Evolutionary conservation across 2,797 vertebrate genomes (phyloP).

Genomic region (Microctenopoma stevenorrisi): DNA sequence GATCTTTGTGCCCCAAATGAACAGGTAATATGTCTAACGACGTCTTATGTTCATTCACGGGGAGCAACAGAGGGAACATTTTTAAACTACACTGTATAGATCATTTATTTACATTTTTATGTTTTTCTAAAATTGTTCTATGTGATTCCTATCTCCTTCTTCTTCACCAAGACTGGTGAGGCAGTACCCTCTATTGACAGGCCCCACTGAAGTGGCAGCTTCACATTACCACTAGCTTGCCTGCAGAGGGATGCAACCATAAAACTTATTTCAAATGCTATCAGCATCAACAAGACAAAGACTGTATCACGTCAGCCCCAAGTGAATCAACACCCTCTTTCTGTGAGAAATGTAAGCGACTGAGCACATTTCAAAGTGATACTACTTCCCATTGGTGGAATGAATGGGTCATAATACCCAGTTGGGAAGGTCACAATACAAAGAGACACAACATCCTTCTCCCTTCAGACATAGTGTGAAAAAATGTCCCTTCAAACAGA

Average conservation of each 20-base stretch:
- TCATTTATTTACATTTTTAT: too few species aligned
- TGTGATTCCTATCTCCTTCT: too few species aligned
- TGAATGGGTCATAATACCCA: slow-evolving; percentile 53
- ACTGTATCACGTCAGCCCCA: slow-evolving; percentile 3
- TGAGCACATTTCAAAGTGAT: slow-evolving; percentile 55
- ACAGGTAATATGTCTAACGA: too few species aligned
- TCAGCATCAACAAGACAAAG: slow-evolving; percentile 45
- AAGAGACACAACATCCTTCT: slow-evolving; percentile 50
- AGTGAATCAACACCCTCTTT: slow-evolving; percentile 46
- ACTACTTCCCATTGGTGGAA: slow-evolving; percentile 36
- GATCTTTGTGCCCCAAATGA: too few species aligned
- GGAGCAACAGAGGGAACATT: too few species aligned
- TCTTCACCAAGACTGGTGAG: too few species aligned
- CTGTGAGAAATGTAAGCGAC: slow-evolving; percentile 41
- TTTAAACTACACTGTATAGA: too few species aligned
- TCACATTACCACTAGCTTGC: not conserved
- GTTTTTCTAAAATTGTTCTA: too few species aligned
- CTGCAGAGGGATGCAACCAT: slow-evolving; percentile 17
- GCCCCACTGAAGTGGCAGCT: not conserved
- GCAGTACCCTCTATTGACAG: too few species aligned
- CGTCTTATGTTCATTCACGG: too few species aligned
- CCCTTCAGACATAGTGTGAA: slow-evolving; percentile 37
- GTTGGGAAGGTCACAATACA: slow-evolving; percentile 46
- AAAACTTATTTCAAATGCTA: slow-evolving; percentile 41
- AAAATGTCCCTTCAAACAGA: slow-evolving; percentile 37